These are phyloP conservation scores for Coluber constrictor DNA, from an alignment of 2,797 vertebrate species.

Conservation along the genomic window DNA sequence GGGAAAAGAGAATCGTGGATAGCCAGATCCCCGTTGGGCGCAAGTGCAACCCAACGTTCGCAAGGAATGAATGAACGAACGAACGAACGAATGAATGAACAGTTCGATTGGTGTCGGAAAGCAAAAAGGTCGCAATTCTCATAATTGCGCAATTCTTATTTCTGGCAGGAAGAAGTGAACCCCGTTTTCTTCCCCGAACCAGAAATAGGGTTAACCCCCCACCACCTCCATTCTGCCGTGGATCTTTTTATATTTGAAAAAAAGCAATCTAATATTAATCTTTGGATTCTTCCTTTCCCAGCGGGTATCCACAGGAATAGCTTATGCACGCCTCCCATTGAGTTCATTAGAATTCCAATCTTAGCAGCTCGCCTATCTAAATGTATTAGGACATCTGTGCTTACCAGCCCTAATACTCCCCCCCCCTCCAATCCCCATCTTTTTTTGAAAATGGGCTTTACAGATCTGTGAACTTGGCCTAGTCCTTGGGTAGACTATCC, in stretches of 20 bases:
- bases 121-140: neutral
- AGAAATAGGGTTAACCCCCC: neutral
- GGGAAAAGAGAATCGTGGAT: accelerated
- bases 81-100: neutral
- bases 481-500: neutral
- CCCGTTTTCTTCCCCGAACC: neutral
- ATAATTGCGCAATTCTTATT: neutral
- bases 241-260: neutral
- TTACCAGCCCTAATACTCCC: neutral
- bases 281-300: no score
- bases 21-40: neutral
- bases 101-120: no score
- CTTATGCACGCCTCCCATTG: neutral
- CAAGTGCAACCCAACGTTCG: no score
- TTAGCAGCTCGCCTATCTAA: neutral
- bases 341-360: neutral
- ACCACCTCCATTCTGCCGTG: neutral
- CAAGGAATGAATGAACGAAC: neutral
- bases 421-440: no score
- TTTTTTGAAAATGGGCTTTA: neutral
- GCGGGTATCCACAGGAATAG: neutral
- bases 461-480: neutral
- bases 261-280: neutral
- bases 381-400: neutral
- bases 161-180: neutral